Conservation (phyloP, 2,888 invertebrate genomes). For the Apantesis nais region DNA sequence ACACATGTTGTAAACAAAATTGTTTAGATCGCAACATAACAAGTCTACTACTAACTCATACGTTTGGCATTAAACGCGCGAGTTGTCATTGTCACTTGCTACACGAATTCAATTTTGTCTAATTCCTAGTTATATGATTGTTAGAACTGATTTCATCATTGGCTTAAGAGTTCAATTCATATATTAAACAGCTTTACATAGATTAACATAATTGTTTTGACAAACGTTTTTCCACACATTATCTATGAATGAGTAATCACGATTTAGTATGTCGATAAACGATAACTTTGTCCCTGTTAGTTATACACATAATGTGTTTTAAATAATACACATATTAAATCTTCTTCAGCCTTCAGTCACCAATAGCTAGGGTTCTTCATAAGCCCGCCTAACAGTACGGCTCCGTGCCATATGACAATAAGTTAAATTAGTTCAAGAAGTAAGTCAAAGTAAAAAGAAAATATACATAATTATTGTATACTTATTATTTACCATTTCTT, state of each 20-base stretch:
- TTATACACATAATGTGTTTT: background rate
- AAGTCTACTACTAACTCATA: conserved; percentile 11
- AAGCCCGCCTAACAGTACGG: too few relatives aligned
- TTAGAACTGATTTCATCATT: background rate
- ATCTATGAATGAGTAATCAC: background rate
- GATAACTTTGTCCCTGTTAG: background rate
- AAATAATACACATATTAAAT: background rate
- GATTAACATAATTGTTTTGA: conserved; percentile 10
- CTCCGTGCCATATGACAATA: too few relatives aligned
- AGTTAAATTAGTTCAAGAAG: too few relatives aligned
- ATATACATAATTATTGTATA: too few relatives aligned
- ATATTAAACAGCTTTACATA: background rate
- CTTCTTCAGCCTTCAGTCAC: too few relatives aligned
- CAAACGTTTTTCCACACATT: background rate
- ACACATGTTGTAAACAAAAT: conserved; percentile 66
- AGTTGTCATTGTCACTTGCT: conserved; percentile 9
- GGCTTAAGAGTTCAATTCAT: background rate
- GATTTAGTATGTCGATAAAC: background rate
- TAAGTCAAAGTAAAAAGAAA: too few relatives aligned
- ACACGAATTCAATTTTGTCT: background rate
- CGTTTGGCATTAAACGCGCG: conserved; percentile 19
- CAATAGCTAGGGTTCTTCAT: too few relatives aligned
- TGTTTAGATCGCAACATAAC: conserved; percentile 34
- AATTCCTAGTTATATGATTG: background rate
- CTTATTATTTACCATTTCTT: too few relatives aligned